These are phyloP conservation scores for Daktulosphaira vitifoliae DNA, from an alignment of 1,140 invertebrate species.

Conservation along the genomic window DNA sequence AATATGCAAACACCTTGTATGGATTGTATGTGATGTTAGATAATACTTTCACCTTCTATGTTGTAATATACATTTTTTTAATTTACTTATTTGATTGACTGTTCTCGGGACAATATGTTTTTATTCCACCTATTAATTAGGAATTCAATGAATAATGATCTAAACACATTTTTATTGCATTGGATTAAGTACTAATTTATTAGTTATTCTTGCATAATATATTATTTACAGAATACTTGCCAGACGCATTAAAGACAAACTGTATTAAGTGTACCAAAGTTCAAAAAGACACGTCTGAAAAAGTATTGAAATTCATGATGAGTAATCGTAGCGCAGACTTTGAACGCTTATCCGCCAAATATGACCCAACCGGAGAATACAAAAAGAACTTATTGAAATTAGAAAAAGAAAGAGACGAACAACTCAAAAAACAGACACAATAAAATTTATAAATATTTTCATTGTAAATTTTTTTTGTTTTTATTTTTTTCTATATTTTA, in stretches of 20 bases:
- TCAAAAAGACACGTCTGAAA: slow-evolving; percentile 49
- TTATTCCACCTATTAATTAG: too few species aligned
- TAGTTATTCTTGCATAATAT: too few species aligned
- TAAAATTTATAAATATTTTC: too few species aligned
- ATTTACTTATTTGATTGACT: too few species aligned
- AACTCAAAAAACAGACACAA: neutral
- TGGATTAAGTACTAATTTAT: too few species aligned
- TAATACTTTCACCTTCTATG: neutral
- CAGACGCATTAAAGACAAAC: slow-evolving; percentile 53
- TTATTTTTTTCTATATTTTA: neutral
- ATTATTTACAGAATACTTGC: slow-evolving; percentile 47
- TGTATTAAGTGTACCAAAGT: slow-evolving; percentile 54
- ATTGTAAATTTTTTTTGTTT: neutral
- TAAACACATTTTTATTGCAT: too few species aligned
- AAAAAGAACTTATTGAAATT: slow-evolving; percentile 36
- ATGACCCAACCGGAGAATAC: slow-evolving; percentile 52
- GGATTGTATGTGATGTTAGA: neutral
- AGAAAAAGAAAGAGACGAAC: neutral
- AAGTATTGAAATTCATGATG: slow-evolving; percentile 49
- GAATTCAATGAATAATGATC: too few species aligned
- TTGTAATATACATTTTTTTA: neutral
- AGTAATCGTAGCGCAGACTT: slow-evolving; percentile 52
- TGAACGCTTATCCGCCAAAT: slow-evolving; percentile 50
- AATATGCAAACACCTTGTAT: neutral
- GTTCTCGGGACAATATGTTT: too few species aligned